Percentiles rank a stretch among this genome's conserved stretches.
These are phyloP conservation scores for Homalodisca vitripennis DNA, from an alignment of 1,140 invertebrate genomes.

Conservation along the genomic window DNA sequence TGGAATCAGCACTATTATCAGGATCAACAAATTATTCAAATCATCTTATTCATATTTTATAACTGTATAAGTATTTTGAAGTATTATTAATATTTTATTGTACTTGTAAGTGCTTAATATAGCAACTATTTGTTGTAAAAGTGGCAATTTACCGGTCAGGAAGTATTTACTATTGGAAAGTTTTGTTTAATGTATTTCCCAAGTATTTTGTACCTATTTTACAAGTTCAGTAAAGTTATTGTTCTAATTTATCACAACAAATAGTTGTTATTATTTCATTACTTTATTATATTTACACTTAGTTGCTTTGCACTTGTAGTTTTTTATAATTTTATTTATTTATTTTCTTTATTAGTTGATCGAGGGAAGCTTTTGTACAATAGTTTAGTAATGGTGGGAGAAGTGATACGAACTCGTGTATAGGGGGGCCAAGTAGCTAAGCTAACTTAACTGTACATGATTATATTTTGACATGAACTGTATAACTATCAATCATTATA, in stretches of 20 bases:
- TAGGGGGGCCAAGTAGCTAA: too few relatives aligned
- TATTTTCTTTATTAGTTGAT: conserved; percentile 16
- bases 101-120: conserved; percentile 11
- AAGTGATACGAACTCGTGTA: too few relatives aligned
- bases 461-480: too few relatives aligned
- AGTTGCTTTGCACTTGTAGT: conserved; percentile 9
- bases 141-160: background rate
- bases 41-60: background rate
- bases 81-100: conserved; percentile 28
- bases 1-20: too few relatives aligned
- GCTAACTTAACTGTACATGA: too few relatives aligned
- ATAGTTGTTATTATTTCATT: conserved; percentile 11
- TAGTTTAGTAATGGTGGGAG: too few relatives aligned
- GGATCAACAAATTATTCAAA: too few relatives aligned
- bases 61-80: background rate
- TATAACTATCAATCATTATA: too few relatives aligned
- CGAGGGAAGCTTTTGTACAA: conserved; percentile 9
- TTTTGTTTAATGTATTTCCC: background rate
- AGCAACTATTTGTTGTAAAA: conserved; percentile 8
- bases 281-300: conserved; percentile 14
- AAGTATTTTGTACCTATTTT: too few relatives aligned
- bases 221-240: too few relatives aligned
- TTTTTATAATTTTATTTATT: conserved; percentile 13
- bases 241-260: too few relatives aligned
- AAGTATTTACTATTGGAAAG: too few relatives aligned